Evolutionary conservation across 2,888 invertebrate genomes (phyloP), one percentile per base, ranked within the genome.

Genomic region (Tuberolachnus salignus): DNA sequence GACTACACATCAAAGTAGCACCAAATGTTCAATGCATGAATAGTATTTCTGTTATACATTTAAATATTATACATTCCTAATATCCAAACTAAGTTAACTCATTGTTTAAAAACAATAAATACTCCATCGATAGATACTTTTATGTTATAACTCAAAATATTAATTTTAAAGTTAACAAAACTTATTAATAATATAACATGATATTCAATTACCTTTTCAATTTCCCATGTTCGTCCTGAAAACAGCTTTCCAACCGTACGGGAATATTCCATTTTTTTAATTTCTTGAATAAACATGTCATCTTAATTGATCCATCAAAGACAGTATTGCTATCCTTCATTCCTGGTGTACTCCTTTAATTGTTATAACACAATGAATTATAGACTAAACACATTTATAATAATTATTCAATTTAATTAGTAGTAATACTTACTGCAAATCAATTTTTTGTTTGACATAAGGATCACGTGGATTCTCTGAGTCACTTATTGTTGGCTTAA

Each of bases 271-370:
- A 86, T 0, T 21, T 6, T 0, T 83, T 88, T 16, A 91, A 83
- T 82, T 85, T 87, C 0, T 88, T 86, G 34, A 14, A 87, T 83
- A 72, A 84, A 87, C 19, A 90, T n/a, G n/a, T n/a, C n/a, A n/a
- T n/a, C n/a, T n/a, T n/a, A n/a, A n/a, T n/a, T n/a, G n/a, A n/a
- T n/a, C n/a, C 87, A 9, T 93, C 94, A 49, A 85, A 85, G 61
- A 88, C 84, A 42, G 85, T 64, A 46, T 81, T 78, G 63, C 82
- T 83, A 64, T 81, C 80, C 23, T 81, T 80, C 3, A 82, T 81
- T n/a, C 82, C 81, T 34, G 82, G 51, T 34, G 82, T 59, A 44
- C 82, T 81, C 19, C 83, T 83, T 46, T 49, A 81, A 82, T 51
- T 51, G 13, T 78, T 55, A 34, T 19, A 57, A 57, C 14, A 49